Conservation (phyloP, 2,113 vertebrate genomes). For the Calyptomena viridis region DNA sequence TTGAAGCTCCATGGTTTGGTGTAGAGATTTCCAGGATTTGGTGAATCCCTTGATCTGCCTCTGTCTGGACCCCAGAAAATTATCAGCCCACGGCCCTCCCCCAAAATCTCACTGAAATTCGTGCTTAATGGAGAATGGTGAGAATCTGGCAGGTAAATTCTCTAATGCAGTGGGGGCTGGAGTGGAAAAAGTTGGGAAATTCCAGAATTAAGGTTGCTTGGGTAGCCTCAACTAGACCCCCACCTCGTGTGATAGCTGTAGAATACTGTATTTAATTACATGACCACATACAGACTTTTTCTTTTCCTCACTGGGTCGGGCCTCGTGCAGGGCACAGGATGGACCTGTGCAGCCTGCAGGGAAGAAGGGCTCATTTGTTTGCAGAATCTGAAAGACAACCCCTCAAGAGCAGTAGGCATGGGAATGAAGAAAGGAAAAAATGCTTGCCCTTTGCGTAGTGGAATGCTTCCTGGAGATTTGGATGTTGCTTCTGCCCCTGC, state of each 20-base stretch:
- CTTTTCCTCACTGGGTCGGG: not conserved
- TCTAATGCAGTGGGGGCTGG: not conserved
- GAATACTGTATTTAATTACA: not conserved
- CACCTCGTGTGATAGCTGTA: not conserved
- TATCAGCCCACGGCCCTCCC: not conserved
- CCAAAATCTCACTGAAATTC: not conserved
- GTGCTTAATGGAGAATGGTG: not conserved
- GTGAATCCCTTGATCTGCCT: not conserved
- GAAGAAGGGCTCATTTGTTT: not conserved
- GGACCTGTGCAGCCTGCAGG: not conserved
- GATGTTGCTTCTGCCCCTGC: not conserved
- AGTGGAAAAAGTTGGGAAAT: constrained; percentile 11
- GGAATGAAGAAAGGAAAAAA: not conserved
- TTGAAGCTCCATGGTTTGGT: not conserved
- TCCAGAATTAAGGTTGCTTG: not conserved
- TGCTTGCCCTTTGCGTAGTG: not conserved
- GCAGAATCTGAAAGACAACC: not conserved
- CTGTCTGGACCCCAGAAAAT: not conserved
- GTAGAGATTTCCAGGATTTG: not conserved
- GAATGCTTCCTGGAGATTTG: not conserved
- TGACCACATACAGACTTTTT: not conserved
- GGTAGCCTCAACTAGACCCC: not conserved
- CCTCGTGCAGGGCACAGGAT: not conserved
- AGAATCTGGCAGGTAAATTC: not conserved
- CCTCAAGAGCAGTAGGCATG: not conserved